Base-by-base conservation (phyloP, 2,113 vertebrate species). In the Notothenia coriiceps region DNA sequence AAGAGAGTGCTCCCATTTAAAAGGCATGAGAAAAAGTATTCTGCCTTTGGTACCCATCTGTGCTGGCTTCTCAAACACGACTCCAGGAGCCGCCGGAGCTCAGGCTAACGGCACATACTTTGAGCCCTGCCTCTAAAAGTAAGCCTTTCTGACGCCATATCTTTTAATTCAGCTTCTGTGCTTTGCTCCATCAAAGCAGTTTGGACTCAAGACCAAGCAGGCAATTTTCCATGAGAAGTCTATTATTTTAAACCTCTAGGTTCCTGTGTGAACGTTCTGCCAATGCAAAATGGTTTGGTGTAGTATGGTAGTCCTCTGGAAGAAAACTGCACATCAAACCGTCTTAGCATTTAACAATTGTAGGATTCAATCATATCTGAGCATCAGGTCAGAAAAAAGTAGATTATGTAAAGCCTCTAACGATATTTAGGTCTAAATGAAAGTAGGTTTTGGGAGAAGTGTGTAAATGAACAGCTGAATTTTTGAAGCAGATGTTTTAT, bases 21-120 rank as follows among this genome's bases (percentile, higher is more conserved):
- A 98, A 97, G 95, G 96, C 96, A 97, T 98, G 97, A 98, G 97
- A 98, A 98, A 97, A 96, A 97, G 95, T 95, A 95, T 91, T 94
- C 89, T 95, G 95, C 95, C 95, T 93, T 95, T 95, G 95, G 95
- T 95, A 94, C 96, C 97, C 97, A 98, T 98, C 97, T 98, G 97
- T 96, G 96, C 93, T 93, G 93, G 94, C 95, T 94, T 88, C 94
- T 93, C 92, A 95, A 94, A 94, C 85, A 88, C 73, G 18, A 88
- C 85, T 85, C 46, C 78, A 62, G 84, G 77, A 85, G 79, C 92
- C 84, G 84, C 80, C 56, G 5, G 83, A 90, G 83, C 83, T 77
- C 72, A 52, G 74, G 64, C 71, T 83, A 50, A 70, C 29, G 10
- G 56, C n/a, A 11, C 86, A 85, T 47, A 87, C 89, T 91, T 70